Evolutionary conservation across 2,113 vertebrate genomes (phyloP), one percentile per base, ranked within the genome.

Genomic region (Silurus meridionalis): DNA sequence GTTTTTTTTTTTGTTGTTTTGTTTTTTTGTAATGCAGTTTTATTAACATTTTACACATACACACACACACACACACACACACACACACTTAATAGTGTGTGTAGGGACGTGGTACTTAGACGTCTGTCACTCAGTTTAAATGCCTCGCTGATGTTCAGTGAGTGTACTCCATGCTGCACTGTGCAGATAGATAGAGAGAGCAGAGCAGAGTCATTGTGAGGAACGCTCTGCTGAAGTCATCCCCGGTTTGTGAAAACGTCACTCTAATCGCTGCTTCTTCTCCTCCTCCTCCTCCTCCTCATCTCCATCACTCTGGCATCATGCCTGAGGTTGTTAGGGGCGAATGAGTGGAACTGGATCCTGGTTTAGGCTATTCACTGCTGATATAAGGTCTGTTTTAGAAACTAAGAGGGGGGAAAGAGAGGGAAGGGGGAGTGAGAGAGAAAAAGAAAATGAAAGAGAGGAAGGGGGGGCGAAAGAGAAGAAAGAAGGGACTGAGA

Each of bases 211-310:
- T 46, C 83, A 75, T 15, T 10, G 21, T 63, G 71, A 79, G 80
- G 4, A 74, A 21, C 37, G n/a, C 84, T 61, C 64, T 66, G 17
- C 57, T 83, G 46, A 72, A 86, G 64, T 46, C 21, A 21, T 64
- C 85, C 66, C 64, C 80, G 74, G 83, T 66, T 87, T 84, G 58
- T 77, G 80, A 63, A 82, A 64, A 77, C 17, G 82, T 87, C 86
- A 81, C 52, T 67, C 77, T 60, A 79, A 72, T 50, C 72, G 1
- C 58, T 17, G 57, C 66, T 8, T 55, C 63, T 80, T 14, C 37
- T 58, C 25, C 2, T 25, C 11, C 84, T 64, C 85, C 15, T 25
- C 80, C 2, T n/a, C 10, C 74, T 75, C 84, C n/a, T 37, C 63
- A 25, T 69, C 53, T 53, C 63, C 82, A 77, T 80, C 82, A 55